Evolutionary conservation across 1,140 invertebrate species (phyloP).

Genomic region (Drosophila auraria): DNA sequence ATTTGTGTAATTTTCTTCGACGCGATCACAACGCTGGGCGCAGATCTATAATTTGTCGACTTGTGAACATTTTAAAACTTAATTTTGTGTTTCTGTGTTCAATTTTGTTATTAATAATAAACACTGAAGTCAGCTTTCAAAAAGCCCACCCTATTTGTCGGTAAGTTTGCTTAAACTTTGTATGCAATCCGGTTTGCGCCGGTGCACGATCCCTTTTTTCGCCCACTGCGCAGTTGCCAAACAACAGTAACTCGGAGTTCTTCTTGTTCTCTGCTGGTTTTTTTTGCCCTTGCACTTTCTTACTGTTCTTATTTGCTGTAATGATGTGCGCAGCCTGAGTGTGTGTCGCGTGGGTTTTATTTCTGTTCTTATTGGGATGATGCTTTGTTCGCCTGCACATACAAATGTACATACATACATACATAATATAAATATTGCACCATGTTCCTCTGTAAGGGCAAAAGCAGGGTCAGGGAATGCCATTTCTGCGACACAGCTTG

Average conservation of each 20-base stretch:
- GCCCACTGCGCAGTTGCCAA: constrained; percentile 16
- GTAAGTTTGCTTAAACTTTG: neutral
- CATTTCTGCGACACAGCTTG: constrained; percentile 3
- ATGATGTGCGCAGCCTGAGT: neutral
- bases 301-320: constrained; percentile 13
- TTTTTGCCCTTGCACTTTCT: constrained; percentile 18
- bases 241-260: neutral
- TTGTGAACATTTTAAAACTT: constrained; percentile 5
- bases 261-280: constrained; percentile 10
- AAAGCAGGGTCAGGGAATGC: neutral
- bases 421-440: too few species aligned
- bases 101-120: neutral
- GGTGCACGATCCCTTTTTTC: constrained; percentile 16
- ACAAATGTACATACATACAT: neutral
- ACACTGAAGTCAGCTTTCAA: neutral
- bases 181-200: constrained; percentile 9
- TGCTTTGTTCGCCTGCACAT: constrained; percentile 5
- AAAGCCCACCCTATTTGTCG: neutral
- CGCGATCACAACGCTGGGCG: constrained; percentile 45
- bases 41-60: neutral
- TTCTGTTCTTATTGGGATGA: constrained; percentile 9
- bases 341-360: constrained; percentile 10
- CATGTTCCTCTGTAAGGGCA: neutral
- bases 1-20: constrained; percentile 47
- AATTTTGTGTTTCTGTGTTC: constrained; percentile 8